Base-by-base conservation (phyloP, 1,140 invertebrate species). In the Streblospio benedicti region DNA sequence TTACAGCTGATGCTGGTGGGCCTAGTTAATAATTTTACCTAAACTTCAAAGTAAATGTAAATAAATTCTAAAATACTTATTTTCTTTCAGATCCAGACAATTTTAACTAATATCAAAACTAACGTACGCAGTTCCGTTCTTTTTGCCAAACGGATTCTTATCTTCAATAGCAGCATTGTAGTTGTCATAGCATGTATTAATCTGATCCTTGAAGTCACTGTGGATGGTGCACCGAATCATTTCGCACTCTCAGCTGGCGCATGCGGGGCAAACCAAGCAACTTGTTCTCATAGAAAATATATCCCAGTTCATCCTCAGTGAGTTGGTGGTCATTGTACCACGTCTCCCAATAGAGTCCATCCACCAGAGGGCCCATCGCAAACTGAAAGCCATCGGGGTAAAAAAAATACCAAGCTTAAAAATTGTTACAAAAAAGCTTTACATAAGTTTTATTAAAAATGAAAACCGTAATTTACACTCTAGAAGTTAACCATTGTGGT, bases 201-300 rank as follows among this genome's bases (percentile, higher is more conserved):
- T 85, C n/a, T 81, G 76, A 56, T 75, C 71, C 54, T 75, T 70
- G 70, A 87, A 85, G 59, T 83, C 81, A 23, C 80, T 74, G 59
- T 83, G 82, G 4, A 86, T 79, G 14, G 71, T 69, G 69, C 86
- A 87, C n/a, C 2, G 84, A 84, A 65, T 83, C 77, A 63, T 82
- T 82, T 47, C 76, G 63, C 1, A 84, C 82, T 62, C 79, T 50
- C 2, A 60, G 14, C 71, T 85, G 84, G 64, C 86, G 70, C 14
- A 86, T 60, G 57, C 85, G 76, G 2, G 85, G 84, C 4, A 84
- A 76, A 16, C 85, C 85, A 3, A 87, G 72, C 6, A 87, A 67
- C 61, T 81, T 79, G 71, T 86, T 87, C 69, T 85, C 85, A 65
- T 83, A 84, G 65, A 74, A 78, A 44, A 86, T 80, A 59, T 81